These are phyloP conservation scores for Diarsia rubi DNA, from an alignment of 2,888 invertebrate species.

Conservation along the genomic window DNA sequence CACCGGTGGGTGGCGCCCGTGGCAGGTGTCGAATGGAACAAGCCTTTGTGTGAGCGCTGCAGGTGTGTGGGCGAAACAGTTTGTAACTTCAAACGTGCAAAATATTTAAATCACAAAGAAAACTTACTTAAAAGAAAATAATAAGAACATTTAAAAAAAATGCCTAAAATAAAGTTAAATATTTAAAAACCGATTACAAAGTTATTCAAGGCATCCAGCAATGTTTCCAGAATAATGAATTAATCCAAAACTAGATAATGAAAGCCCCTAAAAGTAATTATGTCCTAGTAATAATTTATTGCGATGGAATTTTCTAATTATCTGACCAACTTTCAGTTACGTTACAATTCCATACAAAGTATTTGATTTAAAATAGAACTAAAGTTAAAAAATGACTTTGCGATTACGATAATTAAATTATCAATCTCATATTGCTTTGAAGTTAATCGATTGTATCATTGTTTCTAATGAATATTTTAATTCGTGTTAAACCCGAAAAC, in stretches of 20 bases:
- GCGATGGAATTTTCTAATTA: slow-evolving; percentile 51
- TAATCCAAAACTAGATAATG: slow-evolving; percentile 35
- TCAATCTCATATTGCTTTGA: not conserved
- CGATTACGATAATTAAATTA: slow-evolving; percentile 1
- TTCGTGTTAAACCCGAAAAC: slow-evolving; percentile 17
- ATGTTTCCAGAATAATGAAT: slow-evolving; percentile 33
- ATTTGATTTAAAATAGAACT: slow-evolving; percentile 32
- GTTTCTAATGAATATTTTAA: slow-evolving; percentile 22
- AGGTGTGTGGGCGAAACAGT: not conserved
- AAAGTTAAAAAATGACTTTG: slow-evolving; percentile 9
- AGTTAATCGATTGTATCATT: slow-evolving; percentile 3
- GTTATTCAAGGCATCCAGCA: slow-evolving; percentile 6
- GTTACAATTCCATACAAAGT: slow-evolving; percentile 19
- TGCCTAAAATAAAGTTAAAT: slow-evolving; percentile 10
- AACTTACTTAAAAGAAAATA: not conserved
- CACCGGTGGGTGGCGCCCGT: not conserved
- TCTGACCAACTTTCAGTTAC: slow-evolving; percentile 35
- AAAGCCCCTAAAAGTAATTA: slow-evolving; percentile 41
- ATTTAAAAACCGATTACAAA: slow-evolving; percentile 28
- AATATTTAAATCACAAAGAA: not conserved
- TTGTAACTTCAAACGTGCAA: not conserved
- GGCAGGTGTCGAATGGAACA: not conserved
- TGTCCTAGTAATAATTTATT: slow-evolving; percentile 46
- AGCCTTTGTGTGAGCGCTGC: slow-evolving; percentile 5
- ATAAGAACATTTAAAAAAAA: no score